Evolutionary conservation across 2,113 vertebrate species (phyloP), one percentile per base, ranked within the genome.

Genomic region (Paracanthobrama guichenoti): DNA sequence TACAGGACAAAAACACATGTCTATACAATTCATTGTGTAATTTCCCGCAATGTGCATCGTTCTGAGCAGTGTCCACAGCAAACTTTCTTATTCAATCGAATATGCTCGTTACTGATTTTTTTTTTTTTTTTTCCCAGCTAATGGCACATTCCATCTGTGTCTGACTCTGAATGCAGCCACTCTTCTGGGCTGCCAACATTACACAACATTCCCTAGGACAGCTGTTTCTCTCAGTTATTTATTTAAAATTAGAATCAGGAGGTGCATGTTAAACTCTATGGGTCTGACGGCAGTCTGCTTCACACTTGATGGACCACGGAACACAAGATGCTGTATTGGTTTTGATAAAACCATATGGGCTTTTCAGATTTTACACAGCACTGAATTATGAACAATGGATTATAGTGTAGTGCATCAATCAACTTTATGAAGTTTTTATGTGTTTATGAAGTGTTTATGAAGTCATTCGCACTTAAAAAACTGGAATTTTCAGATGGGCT

Each of bases 221-320:
- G 79, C 79, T 80, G 79, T 66, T 80, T 80, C 79, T 50, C 16
- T n/a, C 59, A 83, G 28, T 74, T 69, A 55, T 81, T 79, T 82
- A 50, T 81, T 69, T 60, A 81, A 67, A 76, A 87, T 89, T 82
- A 46, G 62, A 50, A 86, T 84, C 79, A 80, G 42, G 79, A 80
- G 79, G 44, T 80, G 42, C 1, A 0, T 80, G 44, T 14, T 80
- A 44, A 80, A 67, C 60, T 80, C 79, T 5, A 48, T 7, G 57
- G 42, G 16, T 62, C 24, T 66, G 24, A 79, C 77, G 66, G 77
- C 77, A 64, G 57, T 48, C 78, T 67, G 44, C 60, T 66, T 80
- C 42, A 31, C 60, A 67, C 60, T 48, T 31, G 78, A 48, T 50
- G 26, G 60, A 67, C 42, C 60, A 66, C 4, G 35, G 3, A 35